These are phyloP conservation scores for Galagoides demidoff DNA, from an alignment of 2,797 vertebrate species.

Conservation along the genomic window DNA sequence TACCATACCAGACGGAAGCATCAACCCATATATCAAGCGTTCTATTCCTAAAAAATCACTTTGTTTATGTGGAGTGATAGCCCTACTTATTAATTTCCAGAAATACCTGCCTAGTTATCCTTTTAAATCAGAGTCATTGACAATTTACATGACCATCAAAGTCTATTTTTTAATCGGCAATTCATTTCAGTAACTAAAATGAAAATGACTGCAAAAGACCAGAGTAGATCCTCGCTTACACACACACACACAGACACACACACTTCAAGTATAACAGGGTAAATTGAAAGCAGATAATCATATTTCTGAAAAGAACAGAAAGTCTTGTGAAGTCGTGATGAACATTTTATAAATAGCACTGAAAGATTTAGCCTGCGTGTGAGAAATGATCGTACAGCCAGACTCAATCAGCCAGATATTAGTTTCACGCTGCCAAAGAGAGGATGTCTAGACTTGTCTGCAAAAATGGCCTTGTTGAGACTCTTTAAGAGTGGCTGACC, in stretches of 20 bases:
- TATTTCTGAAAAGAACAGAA: slow-evolving; percentile 13
- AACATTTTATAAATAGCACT: slow-evolving; percentile 22
- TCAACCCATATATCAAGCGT: slow-evolving; percentile 40
- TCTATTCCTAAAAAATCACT: slow-evolving; percentile 32
- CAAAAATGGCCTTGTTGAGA: neutral
- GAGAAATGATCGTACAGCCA: neutral
- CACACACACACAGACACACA: neutral
- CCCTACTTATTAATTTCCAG: slow-evolving; percentile 54
- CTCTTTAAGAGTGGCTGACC: neutral
- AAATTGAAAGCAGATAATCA: slow-evolving; percentile 13
- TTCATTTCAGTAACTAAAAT: slow-evolving; percentile 59
- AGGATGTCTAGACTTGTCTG: neutral
- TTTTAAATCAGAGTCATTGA: slow-evolving; percentile 54
- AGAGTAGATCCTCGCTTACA: neutral
- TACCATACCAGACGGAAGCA: slow-evolving; percentile 48
- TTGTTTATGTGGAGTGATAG: neutral
- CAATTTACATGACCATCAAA: slow-evolving; percentile 9
- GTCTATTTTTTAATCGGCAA: slow-evolving; percentile 56
- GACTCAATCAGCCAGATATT: neutral
- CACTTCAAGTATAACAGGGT: neutral
- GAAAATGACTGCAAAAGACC: slow-evolving; percentile 39
- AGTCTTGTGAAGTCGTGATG: neutral
- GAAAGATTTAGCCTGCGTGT: neutral
- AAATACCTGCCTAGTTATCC: slow-evolving; percentile 47
- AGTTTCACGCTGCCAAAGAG: neutral